A percentile compares a stretch with the other conserved stretches of the same genome.
Evolutionary conservation across 23 tunicate genomes (phyloP).

Genomic region (Halocynthia roretzi): DNA sequence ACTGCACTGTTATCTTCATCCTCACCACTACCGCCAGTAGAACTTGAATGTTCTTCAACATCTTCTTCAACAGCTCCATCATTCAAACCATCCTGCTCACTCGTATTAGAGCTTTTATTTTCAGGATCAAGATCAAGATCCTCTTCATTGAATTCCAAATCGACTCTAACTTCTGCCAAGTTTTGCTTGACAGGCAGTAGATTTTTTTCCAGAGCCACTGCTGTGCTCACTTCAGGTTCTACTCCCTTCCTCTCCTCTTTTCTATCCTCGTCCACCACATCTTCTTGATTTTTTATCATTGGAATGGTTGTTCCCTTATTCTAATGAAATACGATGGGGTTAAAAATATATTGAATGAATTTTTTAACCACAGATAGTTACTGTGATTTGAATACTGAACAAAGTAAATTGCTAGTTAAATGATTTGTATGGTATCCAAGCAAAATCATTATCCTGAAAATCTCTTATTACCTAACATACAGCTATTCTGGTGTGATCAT

Average conservation of each 20-base stretch:
- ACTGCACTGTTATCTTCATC: background rate
- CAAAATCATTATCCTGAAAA: background rate
- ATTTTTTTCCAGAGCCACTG: constrained; percentile 54
- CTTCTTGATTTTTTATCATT: too few species aligned
- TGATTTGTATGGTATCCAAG: too few species aligned
- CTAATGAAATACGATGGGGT: too few species aligned
- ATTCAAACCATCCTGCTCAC: background rate
- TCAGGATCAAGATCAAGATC: constrained; percentile 23
- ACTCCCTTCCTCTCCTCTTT: too few species aligned
- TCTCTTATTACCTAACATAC: background rate
- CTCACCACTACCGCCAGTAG: background rate
- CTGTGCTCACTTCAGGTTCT: constrained; percentile 15
- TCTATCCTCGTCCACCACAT: too few species aligned
- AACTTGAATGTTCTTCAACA: background rate
- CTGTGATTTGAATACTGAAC: too few species aligned
- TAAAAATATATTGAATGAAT: too few species aligned
- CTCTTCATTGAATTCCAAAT: constrained; percentile 45
- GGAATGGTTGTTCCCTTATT: too few species aligned
- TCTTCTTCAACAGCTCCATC: background rate
- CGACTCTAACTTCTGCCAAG: constrained; percentile 62
- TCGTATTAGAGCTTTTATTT: background rate
- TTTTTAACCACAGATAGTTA: too few species aligned
- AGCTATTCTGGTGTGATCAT: too few species aligned
- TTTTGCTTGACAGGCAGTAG: constrained; percentile 58
- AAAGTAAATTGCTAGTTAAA: too few species aligned